These are phyloP conservation scores for Yponomeuta evonymella DNA, from an alignment of 2,888 invertebrate genomes.

Conservation along the genomic window DNA sequence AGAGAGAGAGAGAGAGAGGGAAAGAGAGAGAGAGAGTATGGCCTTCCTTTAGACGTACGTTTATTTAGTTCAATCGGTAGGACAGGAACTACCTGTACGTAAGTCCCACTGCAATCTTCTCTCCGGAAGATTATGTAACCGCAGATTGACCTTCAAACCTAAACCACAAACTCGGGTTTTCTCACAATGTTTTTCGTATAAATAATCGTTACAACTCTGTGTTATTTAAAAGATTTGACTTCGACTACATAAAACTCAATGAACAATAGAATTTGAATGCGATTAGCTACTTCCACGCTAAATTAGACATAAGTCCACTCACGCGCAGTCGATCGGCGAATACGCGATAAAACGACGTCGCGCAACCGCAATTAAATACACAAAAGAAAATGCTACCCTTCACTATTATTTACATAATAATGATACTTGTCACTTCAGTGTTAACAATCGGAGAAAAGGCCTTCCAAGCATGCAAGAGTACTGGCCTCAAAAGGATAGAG, in stretches of 20 bases:
- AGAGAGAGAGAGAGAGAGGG: too few species aligned
- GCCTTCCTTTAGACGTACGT: too few species aligned
- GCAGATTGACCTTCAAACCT: too few species aligned
- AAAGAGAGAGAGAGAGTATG: too few species aligned
- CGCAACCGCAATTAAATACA: neutral
- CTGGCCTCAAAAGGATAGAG: constrained; percentile 58
- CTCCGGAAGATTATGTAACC: too few species aligned
- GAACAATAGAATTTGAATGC: neutral
- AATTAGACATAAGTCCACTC: constrained; percentile 21
- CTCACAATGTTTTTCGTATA: too few species aligned
- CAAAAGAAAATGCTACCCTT: neutral
- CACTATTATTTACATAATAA: neutral
- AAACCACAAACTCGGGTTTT: too few species aligned
- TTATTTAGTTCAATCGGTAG: too few species aligned
- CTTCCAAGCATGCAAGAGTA: constrained; percentile 50
- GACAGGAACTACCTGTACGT: too few species aligned
- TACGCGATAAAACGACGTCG: constrained; percentile 36
- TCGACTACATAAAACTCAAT: neutral
- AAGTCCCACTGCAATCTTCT: too few species aligned
- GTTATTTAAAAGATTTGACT: too few species aligned
- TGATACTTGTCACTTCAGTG: constrained; percentile 18
- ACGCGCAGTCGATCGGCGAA: constrained; percentile 37
- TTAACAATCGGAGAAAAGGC: constrained; percentile 50
- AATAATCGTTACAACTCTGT: too few species aligned
- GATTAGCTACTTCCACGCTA: neutral